Conservation (phyloP, 2,888 invertebrate genomes). For the Caenorhabditis sinica region DNA sequence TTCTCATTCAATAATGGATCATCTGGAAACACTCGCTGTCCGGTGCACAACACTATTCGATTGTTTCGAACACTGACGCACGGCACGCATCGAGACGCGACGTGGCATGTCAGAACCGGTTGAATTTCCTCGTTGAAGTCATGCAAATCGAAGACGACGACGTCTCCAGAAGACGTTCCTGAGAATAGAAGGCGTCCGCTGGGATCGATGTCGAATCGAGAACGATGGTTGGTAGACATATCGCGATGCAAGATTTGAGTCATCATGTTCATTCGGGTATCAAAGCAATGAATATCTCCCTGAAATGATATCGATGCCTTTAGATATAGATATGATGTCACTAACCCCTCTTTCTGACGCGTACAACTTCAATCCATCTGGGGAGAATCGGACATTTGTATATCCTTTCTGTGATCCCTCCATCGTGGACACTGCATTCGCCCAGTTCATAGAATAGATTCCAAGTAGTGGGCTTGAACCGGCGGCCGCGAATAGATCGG, state of each 20-base stretch:
- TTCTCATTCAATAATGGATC: slow-evolving; percentile 8
- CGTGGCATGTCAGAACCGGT: slow-evolving; percentile 22
- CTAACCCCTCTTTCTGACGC: slow-evolving; percentile 58
- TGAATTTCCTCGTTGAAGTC: slow-evolving; percentile 26
- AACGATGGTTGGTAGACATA: slow-evolving; percentile 36
- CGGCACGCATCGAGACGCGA: slow-evolving; percentile 49
- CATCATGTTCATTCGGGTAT: slow-evolving; percentile 55
- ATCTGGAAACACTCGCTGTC: slow-evolving; percentile 46
- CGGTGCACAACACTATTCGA: slow-evolving; percentile 35
- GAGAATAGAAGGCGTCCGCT: slow-evolving; percentile 32
- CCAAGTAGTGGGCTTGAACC: slow-evolving; percentile 33
- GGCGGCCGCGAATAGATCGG: slow-evolving; percentile 41
- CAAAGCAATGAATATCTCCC: slow-evolving; percentile 66
- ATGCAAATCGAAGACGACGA: slow-evolving; percentile 45
- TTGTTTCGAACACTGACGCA: slow-evolving; percentile 40
- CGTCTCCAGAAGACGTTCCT: slow-evolving; percentile 59
- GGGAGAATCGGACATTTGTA: slow-evolving; percentile 41
- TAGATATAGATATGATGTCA: neutral
- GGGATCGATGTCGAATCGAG: slow-evolving; percentile 56
- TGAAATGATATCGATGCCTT: too few species aligned
- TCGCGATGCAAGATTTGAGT: slow-evolving; percentile 53
- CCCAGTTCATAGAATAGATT: slow-evolving; percentile 48
- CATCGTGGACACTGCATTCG: slow-evolving; percentile 39
- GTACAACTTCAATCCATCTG: slow-evolving; percentile 48
- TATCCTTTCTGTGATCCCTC: slow-evolving; percentile 48